Percentiles rank a stretch among this genome's conserved stretches.
phyloP scores from a whole-genome alignment of 1,140 invertebrate genomes.

The Forficula auricularia region DNA sequence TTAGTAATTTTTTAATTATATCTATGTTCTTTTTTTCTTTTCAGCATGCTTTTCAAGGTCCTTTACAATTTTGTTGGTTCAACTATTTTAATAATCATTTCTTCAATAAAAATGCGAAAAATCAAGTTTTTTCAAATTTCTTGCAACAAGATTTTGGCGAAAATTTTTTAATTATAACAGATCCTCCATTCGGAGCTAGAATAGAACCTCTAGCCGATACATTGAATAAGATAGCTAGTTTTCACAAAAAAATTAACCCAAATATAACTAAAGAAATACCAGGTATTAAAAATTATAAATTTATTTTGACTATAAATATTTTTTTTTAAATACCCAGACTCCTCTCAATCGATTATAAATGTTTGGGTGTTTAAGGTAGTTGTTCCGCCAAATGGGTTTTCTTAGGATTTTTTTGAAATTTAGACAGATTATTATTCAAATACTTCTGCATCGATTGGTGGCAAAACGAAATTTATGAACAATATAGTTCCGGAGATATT shows the following conservation, averaged over 20 bases:
- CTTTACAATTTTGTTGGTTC: conserved; percentile 53
- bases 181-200: conserved; percentile 78
- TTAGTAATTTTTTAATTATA: no score
- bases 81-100: conserved; percentile 84
- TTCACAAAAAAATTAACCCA: conserved; percentile 33
- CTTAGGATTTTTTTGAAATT: no score
- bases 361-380: no score
- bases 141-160: conserved; percentile 33
- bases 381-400: no score
- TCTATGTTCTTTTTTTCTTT: conserved; percentile 19
- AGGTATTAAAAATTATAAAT: conserved; percentile 2
- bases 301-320: not conserved
- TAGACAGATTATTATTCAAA: no score
- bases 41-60: conserved; percentile 47
- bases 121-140: conserved; percentile 38
- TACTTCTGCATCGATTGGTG: no score
- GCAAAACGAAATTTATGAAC: no score
- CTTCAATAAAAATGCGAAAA: conserved; percentile 39
- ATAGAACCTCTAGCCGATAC: conserved; percentile 59
- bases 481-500: no score
- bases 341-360: no score
- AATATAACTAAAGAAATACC: not conserved
- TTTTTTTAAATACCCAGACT: not conserved
- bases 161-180: conserved; percentile 50
- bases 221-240: conserved; percentile 37